Evolutionary conservation across 2,888 invertebrate genomes (phyloP), one percentile per base, ranked within the genome.

Genomic region (Drosophila maculinotata): DNA sequence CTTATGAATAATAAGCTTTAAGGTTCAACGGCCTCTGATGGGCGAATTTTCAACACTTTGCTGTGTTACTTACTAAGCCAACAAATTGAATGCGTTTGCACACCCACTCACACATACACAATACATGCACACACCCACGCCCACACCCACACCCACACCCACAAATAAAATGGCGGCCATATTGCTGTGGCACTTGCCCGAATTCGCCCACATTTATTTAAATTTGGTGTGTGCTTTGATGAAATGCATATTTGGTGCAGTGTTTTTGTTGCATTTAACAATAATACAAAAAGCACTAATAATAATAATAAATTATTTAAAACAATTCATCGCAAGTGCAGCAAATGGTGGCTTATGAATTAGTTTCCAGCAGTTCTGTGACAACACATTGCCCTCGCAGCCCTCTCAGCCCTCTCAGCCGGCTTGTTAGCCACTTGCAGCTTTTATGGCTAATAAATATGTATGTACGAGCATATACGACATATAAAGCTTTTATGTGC

Each of bases 261-360:
- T 2, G 52, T 38, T 35, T 72, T 47, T 38, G 35, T 14, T 44
- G 42, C 48, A 38, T 49, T 69, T 56, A 57, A 51, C 39, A 49
- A 41, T 23, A 56, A 30, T 12, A 35, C n/a, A n/a, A n/a, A 36
- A 10, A 25, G 35, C 15, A 35, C 26, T 41, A 26, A 23, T 31
- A 23, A 31, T 41, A 35, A 7, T 20, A 42, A 23, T 33, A 57
- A 42, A 28, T 49, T 28, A 67, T 66, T 52, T 59, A 17, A 42
- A 49, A 45, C 41, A 57, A 53, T 36, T 17, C 39, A 53, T 17
- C 15, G 23, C 66, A 76, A 81, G 58, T 69, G 76, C 79, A 75
- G 52, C 54, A 53, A 73, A 79, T 83, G 67, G 52, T 15, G 12
- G 47, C 73, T 65, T 69, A 80, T 69, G 73, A 77, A 80, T 77